phyloP scores from a whole-genome alignment of 2,797 vertebrate genomes.

The Gymnocypris eckloni region DNA sequence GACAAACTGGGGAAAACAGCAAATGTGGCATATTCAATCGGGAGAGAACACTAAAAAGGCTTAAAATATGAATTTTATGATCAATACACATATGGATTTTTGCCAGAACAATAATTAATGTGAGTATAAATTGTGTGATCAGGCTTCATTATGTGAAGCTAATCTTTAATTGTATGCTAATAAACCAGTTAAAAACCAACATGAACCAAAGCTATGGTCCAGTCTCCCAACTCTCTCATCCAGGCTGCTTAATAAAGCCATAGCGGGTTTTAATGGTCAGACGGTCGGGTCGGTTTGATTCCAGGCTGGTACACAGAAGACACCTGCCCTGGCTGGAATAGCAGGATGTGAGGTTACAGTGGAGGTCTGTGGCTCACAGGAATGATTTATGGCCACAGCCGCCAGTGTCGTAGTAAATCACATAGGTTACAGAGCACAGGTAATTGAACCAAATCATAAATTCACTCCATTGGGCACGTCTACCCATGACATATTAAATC shows the following conservation, averaged over 20 bases:
- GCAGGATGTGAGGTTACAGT: background rate
- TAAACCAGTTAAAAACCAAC: background rate
- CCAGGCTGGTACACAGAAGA: slow-evolving; percentile 24
- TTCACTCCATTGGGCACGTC: slow-evolving; percentile 36
- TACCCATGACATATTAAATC: slow-evolving; percentile 42
- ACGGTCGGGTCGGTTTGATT: slow-evolving; percentile 3
- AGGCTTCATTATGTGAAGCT: background rate
- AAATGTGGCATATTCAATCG: background rate
- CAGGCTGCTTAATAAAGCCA: slow-evolving; percentile 13
- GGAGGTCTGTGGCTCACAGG: slow-evolving; percentile 13
- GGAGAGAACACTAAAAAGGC: background rate
- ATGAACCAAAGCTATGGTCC: slow-evolving; percentile 5
- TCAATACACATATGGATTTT: background rate
- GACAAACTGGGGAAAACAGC: background rate
- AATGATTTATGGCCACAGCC: slow-evolving; percentile 13
- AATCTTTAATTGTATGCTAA: background rate
- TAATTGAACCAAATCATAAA: slow-evolving; percentile 55
- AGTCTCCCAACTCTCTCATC: background rate
- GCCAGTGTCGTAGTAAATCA: slow-evolving; percentile 37
- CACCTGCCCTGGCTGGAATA: background rate
- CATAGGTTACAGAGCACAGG: slow-evolving; percentile 7
- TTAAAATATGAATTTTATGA: background rate
- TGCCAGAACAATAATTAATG: background rate
- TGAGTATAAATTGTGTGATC: background rate
- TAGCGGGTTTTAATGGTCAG: slow-evolving; percentile 21